A percentile compares a stretch with the other conserved stretches of the same genome.
Conservation (phyloP, 2,888 invertebrate species). For the Geophilus truncorum region DNA sequence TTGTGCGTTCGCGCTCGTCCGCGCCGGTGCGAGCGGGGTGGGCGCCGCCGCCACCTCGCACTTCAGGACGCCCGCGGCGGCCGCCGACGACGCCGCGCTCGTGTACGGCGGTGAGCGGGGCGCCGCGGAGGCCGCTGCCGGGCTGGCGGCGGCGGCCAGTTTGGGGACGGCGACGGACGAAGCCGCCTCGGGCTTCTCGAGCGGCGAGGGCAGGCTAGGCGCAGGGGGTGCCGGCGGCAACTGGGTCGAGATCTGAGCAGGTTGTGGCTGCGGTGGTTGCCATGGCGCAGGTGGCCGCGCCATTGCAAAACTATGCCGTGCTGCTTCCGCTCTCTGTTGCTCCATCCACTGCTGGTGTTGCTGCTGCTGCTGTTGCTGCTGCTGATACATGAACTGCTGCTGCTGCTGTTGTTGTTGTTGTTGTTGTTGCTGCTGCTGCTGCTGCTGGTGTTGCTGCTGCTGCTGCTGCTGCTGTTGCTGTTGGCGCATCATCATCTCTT, state of each 20-base stretch:
- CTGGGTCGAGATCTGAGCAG: not conserved
- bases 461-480: slow-evolving; percentile 30
- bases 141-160: not conserved
- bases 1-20: slow-evolving; percentile 1
- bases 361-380: slow-evolving; percentile 25
- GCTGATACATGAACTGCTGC: not conserved
- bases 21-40: not conserved
- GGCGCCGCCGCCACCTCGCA: not conserved
- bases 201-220: not conserved
- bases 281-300: slow-evolving; percentile 10
- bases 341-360: slow-evolving; percentile 34
- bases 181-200: not conserved
- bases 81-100: not conserved
- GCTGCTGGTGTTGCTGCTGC: slow-evolving; percentile 25
- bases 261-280: slow-evolving; percentile 1
- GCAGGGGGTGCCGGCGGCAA: not conserved
- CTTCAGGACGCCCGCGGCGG: not conserved
- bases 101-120: not conserved
- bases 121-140: not conserved
- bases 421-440: slow-evolving; percentile 35
- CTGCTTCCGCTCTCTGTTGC: slow-evolving; percentile 32
- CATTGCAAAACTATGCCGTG: slow-evolving; percentile 32
- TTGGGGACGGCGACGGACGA: not conserved
- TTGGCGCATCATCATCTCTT: slow-evolving; percentile 37
- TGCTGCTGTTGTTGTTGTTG: slow-evolving; percentile 37